Evolutionary conservation across 2,113 vertebrate species (phyloP), one percentile per base, ranked within the genome.

Genomic region (Podarcis raffonei): DNA sequence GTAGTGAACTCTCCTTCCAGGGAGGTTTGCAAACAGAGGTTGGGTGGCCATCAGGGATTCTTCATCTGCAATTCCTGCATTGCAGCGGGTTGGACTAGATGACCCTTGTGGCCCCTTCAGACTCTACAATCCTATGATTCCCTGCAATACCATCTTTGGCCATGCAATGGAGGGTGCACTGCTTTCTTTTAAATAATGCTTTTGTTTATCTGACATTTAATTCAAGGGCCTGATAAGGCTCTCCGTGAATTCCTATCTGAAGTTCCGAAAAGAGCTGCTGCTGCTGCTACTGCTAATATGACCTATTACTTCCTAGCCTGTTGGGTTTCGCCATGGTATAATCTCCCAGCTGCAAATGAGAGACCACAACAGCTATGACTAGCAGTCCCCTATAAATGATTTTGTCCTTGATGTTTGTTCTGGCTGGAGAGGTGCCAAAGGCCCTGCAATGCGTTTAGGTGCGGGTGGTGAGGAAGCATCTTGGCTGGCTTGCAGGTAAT

Each of bases 331-430:
- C 72, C 71, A 83, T 35, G 0, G 0, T 92, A 87, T 94, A 92
- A 93, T 95, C 88, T 95, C 90, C 91, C 79, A 65, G 87, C 81
- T 90, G 82, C 92, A 94, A 95, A 93, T 66, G 91, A 90, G 89
- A 93, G 84, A 93, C 83, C 80, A 86, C 85, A 89, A 87, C 84
- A 89, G n/a, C 81, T 74, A 78, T 84, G 89, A 91, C 91, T 92
- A 86, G 69, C 92, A 22, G 59, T 82, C 74, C 80, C 86, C 89
- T 86, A 81, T 84, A 92, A 94, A 93, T 84, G 89, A 92, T 95
- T 95, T 93, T 93, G 93, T 92, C 91, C 93, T 95, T 94, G 88
- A 2, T 91, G 86, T 84, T 95, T 88, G 32, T 62, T 93, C 89
- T 85, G 3, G 1, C 86, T 93, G 93, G 93, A 95, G 20, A 79